These are phyloP conservation scores for Pangasius larnaudii DNA, from an alignment of 2,797 vertebrate genomes.

Conservation along the genomic window DNA sequence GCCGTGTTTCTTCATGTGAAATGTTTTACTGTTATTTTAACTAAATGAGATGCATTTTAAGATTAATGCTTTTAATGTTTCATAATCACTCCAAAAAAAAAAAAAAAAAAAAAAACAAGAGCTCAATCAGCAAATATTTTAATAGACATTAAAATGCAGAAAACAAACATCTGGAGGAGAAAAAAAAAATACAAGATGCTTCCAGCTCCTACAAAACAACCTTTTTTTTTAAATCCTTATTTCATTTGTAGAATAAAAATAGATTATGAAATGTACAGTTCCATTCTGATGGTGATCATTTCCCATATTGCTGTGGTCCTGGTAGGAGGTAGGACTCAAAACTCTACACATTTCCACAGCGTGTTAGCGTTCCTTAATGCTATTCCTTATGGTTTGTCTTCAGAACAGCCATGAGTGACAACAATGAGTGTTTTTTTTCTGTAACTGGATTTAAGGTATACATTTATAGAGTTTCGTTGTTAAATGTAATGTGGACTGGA, in stretches of 20 bases:
- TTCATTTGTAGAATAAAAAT: constrained; percentile 77
- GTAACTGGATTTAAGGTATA: constrained; percentile 14
- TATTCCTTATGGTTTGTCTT: not conserved
- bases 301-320: constrained; percentile 14
- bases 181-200: constrained; percentile 72
- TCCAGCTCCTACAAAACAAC: constrained; percentile 76
- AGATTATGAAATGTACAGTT: constrained; percentile 70
- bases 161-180: constrained; percentile 64
- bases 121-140: constrained; percentile 71
- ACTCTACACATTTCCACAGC: constrained; percentile 20
- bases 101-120: not conserved
- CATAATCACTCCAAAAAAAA: not conserved
- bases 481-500: not conserved
- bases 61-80: not conserved
- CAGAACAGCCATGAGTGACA: not conserved
- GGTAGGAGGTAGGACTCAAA: constrained; percentile 12
- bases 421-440: not conserved
- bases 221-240: constrained; percentile 60
- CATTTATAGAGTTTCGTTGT: not conserved
- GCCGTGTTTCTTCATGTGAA: not conserved
- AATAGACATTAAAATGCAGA: constrained; percentile 80
- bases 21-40: not conserved
- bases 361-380: not conserved
- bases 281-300: constrained; percentile 50
- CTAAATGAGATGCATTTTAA: not conserved